Conservation (phyloP, 2,797 vertebrate genomes). For the Channallabes apus region DNA sequence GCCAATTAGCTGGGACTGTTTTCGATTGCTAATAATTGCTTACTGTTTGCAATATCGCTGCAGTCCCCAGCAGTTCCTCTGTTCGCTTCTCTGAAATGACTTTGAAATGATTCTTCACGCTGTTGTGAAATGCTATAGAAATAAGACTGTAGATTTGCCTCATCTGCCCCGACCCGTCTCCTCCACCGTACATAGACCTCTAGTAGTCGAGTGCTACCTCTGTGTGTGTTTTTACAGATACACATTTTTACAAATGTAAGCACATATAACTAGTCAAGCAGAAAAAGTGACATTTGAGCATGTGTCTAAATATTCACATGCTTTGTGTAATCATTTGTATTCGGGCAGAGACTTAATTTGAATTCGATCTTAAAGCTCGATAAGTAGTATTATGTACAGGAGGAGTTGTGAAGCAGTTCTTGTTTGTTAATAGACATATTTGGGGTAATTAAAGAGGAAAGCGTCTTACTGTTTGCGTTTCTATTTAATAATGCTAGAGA, state of each 20-base stretch:
- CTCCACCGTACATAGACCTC: slow-evolving; percentile 16
- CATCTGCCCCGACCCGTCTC: slow-evolving; percentile 34
- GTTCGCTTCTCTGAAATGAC: not conserved
- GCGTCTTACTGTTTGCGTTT: slow-evolving; percentile 46
- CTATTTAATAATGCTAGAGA: slow-evolving; percentile 57
- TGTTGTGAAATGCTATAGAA: slow-evolving; percentile 35
- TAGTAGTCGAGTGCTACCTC: slow-evolving; percentile 30
- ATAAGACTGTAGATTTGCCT: slow-evolving; percentile 35
- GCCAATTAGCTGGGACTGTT: slow-evolving; percentile 72
- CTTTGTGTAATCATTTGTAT: slow-evolving; percentile 20
- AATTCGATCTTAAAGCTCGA: slow-evolving; percentile 54
- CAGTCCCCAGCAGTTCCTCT: slow-evolving; percentile 23
- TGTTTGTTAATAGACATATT: slow-evolving; percentile 71
- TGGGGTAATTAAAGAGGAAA: slow-evolving; percentile 71
- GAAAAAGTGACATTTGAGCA: not conserved
- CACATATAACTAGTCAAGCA: slow-evolving; percentile 3
- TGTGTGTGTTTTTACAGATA: slow-evolving; percentile 33
- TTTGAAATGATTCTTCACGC: not conserved
- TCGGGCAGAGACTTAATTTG: slow-evolving; percentile 43
- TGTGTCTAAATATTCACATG: not conserved
- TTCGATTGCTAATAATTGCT: slow-evolving; percentile 61
- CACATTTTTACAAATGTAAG: no score
- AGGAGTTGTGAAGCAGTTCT: slow-evolving; percentile 68
- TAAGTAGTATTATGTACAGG: slow-evolving; percentile 61
- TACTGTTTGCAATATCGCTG: slow-evolving; percentile 57